Conservation (phyloP, 2,797 vertebrate genomes). For the Scolopax bukidnonensis region DNA sequence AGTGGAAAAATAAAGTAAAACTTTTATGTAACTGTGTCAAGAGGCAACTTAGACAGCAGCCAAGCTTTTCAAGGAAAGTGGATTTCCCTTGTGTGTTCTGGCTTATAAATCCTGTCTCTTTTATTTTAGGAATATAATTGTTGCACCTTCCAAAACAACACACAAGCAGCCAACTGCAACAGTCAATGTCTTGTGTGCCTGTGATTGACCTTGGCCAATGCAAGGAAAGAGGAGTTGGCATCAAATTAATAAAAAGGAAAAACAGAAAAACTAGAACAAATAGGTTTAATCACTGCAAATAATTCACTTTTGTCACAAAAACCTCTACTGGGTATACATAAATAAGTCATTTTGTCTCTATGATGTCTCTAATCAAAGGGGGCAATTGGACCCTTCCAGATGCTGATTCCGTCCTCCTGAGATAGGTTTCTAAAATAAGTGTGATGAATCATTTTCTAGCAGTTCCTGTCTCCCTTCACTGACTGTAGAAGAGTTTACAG, state of each 20-base stretch:
- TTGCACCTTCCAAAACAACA: conserved; percentile 69
- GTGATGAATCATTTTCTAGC: not conserved
- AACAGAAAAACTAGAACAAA: not conserved
- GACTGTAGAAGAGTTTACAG: not conserved
- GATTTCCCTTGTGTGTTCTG: conserved; percentile 79
- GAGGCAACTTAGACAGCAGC: conserved; percentile 58
- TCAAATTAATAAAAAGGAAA: not conserved
- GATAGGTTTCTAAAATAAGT: conserved; percentile 6
- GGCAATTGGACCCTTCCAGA: not conserved
- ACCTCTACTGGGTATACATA: not conserved
- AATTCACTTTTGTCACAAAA: not conserved
- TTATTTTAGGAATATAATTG: conserved; percentile 76
- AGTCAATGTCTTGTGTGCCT: conserved; percentile 58
- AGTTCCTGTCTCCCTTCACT: not conserved
- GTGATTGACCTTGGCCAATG: conserved; percentile 31
- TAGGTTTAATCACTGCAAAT: not conserved
- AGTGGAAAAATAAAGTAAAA: conserved; percentile 67
- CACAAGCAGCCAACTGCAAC: conserved; percentile 64
- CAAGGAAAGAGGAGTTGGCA: not conserved
- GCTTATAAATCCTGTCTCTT: conserved; percentile 64
- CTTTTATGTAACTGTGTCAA: conserved; percentile 66
- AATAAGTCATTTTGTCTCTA: conserved; percentile 12
- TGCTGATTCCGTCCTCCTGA: not conserved
- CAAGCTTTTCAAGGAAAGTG: conserved; percentile 78
- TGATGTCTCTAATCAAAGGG: not conserved